phyloP scores from a whole-genome alignment of 2,113 vertebrate genomes.

The Cynoglossus semilaevis region DNA sequence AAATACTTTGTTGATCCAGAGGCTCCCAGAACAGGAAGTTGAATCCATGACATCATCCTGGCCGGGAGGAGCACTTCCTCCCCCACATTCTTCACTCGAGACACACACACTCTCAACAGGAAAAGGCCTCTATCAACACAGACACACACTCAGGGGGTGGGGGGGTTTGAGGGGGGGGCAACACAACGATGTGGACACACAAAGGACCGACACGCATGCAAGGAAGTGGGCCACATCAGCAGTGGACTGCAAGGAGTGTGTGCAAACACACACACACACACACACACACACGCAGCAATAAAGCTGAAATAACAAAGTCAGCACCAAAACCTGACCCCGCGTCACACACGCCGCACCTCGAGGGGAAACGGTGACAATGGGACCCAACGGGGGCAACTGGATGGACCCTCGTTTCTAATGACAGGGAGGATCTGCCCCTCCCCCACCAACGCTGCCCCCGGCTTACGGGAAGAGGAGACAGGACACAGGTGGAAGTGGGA shows the following conservation, averaged over 20 bases:
- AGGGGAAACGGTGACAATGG: slow-evolving; percentile 30
- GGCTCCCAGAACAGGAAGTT: slow-evolving; percentile 67
- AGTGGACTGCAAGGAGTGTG: slow-evolving; percentile 64
- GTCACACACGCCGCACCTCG: slow-evolving; percentile 14
- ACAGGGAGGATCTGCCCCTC: slow-evolving; percentile 49
- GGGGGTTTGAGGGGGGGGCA: not conserved
- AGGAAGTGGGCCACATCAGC: slow-evolving; percentile 73
- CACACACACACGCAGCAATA: slow-evolving; percentile 60
- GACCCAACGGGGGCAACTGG: slow-evolving; percentile 29
- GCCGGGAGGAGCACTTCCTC: slow-evolving; percentile 77
- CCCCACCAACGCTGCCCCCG: slow-evolving; percentile 54
- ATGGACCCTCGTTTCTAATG: slow-evolving; percentile 64
- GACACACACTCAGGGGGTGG: slow-evolving; percentile 52
- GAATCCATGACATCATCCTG: slow-evolving; percentile 72
- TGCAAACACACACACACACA: slow-evolving; percentile 62
- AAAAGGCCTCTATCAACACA: slow-evolving; percentile 75
- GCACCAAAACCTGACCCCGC: slow-evolving; percentile 40
- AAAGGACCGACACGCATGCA: slow-evolving; percentile 53
- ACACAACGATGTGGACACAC: slow-evolving; percentile 49
- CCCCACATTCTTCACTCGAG: slow-evolving; percentile 75
- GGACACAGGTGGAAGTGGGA: slow-evolving; percentile 68
- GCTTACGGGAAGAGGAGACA: slow-evolving; percentile 52
- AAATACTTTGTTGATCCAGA: slow-evolving; percentile 23
- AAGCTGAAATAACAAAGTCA: slow-evolving; percentile 63
- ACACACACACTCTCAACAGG: slow-evolving; percentile 66